A percentile compares a stretch with the other conserved stretches of the same genome.
These are phyloP conservation scores for Aphrophora alni DNA, from an alignment of 2,888 invertebrate genomes.

Conservation along the genomic window DNA sequence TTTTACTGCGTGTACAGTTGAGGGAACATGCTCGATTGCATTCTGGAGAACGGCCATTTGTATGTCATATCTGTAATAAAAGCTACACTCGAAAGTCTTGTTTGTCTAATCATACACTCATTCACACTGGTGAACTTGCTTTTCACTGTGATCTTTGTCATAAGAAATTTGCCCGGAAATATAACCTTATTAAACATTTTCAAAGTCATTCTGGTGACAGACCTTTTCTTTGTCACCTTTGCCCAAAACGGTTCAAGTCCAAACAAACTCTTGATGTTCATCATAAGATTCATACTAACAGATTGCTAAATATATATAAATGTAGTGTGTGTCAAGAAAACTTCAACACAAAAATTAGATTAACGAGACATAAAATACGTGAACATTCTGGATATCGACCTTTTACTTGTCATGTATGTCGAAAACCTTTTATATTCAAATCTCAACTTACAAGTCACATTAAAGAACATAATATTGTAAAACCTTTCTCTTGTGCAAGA, in stretches of 20 bases:
- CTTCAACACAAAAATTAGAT: slow-evolving; percentile 23
- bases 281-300: slow-evolving; percentile 18
- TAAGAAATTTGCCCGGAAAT: slow-evolving; percentile 27
- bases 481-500: slow-evolving; percentile 28
- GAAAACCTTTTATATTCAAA: slow-evolving; percentile 33
- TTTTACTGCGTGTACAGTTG: slow-evolving; percentile 7
- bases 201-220: slow-evolving; percentile 30
- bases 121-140: slow-evolving; percentile 18
- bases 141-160: slow-evolving; percentile 32
- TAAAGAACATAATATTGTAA: slow-evolving; percentile 28
- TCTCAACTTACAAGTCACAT: slow-evolving; percentile 36
- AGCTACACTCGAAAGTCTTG: slow-evolving; percentile 30
- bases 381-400: slow-evolving; percentile 33
- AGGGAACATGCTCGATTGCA: slow-evolving; percentile 27
- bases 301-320: slow-evolving; percentile 22
- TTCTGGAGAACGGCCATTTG: slow-evolving; percentile 30
- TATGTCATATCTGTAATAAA: slow-evolving; percentile 30
- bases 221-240: slow-evolving; percentile 22
- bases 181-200: slow-evolving; percentile 31
- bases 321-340: slow-evolving; percentile 28
- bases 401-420: slow-evolving; percentile 31
- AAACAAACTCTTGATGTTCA: slow-evolving; percentile 31
- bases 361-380: slow-evolving; percentile 23
- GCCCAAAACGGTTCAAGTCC: slow-evolving; percentile 29
- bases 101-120: slow-evolving; percentile 21